These are phyloP conservation scores for Scolopax bukidnonensis DNA, from an alignment of 2,797 vertebrate species.

Conservation along the genomic window DNA sequence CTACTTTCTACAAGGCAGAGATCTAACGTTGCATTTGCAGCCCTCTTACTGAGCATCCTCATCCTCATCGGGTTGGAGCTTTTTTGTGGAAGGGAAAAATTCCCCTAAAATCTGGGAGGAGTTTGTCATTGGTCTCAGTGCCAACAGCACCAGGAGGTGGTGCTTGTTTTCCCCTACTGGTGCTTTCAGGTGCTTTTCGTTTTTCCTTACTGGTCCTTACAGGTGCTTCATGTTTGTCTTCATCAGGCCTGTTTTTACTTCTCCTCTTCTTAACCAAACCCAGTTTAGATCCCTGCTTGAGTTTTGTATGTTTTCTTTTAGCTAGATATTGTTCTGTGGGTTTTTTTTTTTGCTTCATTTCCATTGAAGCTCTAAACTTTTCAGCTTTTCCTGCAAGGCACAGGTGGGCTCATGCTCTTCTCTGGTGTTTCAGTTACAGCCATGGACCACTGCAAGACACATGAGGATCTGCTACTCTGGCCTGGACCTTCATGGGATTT, in stretches of 20 bases:
- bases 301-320: background rate
- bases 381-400: background rate
- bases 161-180: background rate
- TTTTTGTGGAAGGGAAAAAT: background rate
- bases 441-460: background rate
- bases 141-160: background rate
- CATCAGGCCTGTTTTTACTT: background rate
- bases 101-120: background rate
- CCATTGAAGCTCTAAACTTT: fast-evolving
- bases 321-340: no score
- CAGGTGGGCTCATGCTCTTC: fast-evolving
- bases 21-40: background rate
- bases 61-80: fast-evolving
- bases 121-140: background rate
- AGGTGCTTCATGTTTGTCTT: background rate
- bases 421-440: background rate
- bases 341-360: background rate
- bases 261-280: background rate
- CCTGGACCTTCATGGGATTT: background rate
- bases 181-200: background rate
- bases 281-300: background rate
- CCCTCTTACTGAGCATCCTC: background rate
- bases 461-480: background rate
- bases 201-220: background rate
- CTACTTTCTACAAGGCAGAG: background rate